Evolutionary conservation across 2,888 invertebrate genomes (phyloP).

Genomic region (Drosophila yooni): DNA sequence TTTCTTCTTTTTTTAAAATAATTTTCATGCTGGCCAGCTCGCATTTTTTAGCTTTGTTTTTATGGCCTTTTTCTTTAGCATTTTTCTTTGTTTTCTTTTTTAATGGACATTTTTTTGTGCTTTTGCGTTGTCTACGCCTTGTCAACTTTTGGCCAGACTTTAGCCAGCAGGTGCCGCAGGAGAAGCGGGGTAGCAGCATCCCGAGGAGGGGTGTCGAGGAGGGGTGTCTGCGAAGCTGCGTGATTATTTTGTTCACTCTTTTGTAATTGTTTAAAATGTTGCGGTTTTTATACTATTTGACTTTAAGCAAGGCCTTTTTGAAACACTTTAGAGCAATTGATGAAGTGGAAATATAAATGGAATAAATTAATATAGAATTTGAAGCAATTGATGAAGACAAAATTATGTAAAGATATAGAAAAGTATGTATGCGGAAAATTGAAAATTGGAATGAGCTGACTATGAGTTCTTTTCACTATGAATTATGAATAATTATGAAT

Average conservation of each 20-base stretch:
- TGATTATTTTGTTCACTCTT: constrained; percentile 23
- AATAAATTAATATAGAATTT: neutral
- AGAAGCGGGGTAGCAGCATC: neutral
- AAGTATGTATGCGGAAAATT: neutral
- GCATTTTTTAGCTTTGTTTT: constrained; percentile 59
- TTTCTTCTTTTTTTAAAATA: constrained; percentile 35
- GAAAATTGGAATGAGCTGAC: neutral
- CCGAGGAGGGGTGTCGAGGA: constrained; percentile 11
- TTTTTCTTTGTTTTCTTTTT: constrained; percentile 22
- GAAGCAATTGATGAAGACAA: neutral
- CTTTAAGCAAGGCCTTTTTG: constrained; percentile 26
- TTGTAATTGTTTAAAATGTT: constrained; percentile 42
- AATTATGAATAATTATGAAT: neutral
- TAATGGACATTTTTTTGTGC: constrained; percentile 19
- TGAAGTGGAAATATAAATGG: neutral
- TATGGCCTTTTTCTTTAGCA: constrained; percentile 20
- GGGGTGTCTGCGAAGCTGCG: constrained; percentile 35
- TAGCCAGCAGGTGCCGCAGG: constrained; percentile 43
- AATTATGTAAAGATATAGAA: neutral
- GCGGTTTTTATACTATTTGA: constrained; percentile 32
- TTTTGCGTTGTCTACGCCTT: constrained; percentile 66
- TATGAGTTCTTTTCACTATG: neutral
- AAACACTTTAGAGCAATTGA: constrained; percentile 1
- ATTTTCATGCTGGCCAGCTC: constrained; percentile 38
- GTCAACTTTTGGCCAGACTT: constrained; percentile 72